Conservation (phyloP, 2,888 invertebrate genomes). For the Ophioninae sp. region DNA sequence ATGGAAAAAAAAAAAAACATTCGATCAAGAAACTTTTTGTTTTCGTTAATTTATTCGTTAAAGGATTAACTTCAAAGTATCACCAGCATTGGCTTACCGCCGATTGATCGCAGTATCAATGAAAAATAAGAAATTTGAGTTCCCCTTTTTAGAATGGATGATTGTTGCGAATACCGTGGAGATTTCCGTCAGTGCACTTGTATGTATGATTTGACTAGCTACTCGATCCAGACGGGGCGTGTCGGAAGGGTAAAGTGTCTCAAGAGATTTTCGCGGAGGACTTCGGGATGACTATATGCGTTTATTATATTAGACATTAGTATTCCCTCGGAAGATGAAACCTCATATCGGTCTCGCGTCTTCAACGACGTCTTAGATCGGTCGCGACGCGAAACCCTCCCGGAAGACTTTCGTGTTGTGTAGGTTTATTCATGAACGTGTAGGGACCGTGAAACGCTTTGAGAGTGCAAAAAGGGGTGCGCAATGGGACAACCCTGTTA, state of each 20-base stretch:
- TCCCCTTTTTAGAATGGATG: no score
- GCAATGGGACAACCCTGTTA: background rate
- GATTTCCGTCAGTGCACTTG: background rate
- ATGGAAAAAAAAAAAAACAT: no score
- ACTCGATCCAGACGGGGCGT: conserved; percentile 44
- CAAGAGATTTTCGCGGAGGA: conserved; percentile 39
- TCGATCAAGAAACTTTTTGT: no score
- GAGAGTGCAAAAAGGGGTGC: conserved; percentile 46
- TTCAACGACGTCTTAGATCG: conserved; percentile 60
- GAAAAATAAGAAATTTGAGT: no score
- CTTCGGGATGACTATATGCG: conserved; percentile 1
- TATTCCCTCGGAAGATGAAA: conserved; percentile 47
- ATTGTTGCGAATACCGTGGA: no score
- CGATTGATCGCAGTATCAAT: no score
- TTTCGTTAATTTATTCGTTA: no score
- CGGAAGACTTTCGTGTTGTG: conserved; percentile 54
- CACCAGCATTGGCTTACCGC: no score
- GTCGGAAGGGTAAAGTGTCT: conserved; percentile 58
- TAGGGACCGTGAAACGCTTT: conserved; percentile 32
- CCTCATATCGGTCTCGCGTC: conserved; percentile 31
- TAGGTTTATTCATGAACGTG: conserved; percentile 63
- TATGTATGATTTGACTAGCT: background rate
- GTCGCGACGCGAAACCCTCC: conserved; percentile 59
- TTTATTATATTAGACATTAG: conserved; percentile 42
- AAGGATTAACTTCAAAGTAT: no score